These are phyloP conservation scores for Solenopsis invicta DNA, from an alignment of 1,140 invertebrate genomes.

Conservation along the genomic window DNA sequence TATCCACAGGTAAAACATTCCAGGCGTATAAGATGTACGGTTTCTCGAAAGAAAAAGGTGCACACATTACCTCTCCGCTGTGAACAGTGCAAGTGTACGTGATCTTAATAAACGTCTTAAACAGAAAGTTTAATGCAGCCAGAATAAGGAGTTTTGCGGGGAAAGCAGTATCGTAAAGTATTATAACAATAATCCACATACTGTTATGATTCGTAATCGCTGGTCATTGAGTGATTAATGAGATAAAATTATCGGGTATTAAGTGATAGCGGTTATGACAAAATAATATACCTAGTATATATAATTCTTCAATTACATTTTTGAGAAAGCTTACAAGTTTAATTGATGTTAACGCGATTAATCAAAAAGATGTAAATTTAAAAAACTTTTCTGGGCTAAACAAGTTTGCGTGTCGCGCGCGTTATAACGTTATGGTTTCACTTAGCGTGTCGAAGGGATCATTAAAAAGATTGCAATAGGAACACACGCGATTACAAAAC, in stretches of 20 bases:
- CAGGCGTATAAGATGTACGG: background rate
- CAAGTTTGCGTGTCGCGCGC: background rate
- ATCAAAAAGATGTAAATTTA: background rate
- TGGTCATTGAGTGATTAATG: background rate
- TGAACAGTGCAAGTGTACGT: background rate
- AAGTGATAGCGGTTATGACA: background rate
- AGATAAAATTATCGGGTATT: conserved; percentile 32
- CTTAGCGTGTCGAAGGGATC: conserved; percentile 23
- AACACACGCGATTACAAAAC: conserved; percentile 8
- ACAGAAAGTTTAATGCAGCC: background rate
- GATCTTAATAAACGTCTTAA: conserved; percentile 30
- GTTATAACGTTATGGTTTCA: conserved; percentile 11
- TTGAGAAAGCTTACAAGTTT: background rate
- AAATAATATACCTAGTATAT: background rate
- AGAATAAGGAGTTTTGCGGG: background rate
- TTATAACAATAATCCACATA: background rate
- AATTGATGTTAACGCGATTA: conserved; percentile 1
- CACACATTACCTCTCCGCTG: background rate
- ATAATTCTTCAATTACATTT: background rate
- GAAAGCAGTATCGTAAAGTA: background rate
- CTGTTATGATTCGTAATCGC: conserved; percentile 9
- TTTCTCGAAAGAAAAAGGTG: background rate
- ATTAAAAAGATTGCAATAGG: conserved; percentile 13
- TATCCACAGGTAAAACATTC: conserved; percentile 1
- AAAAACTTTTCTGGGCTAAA: background rate